Conservation (phyloP, 2,888 invertebrate genomes). For the Ormia ochracea region DNA sequence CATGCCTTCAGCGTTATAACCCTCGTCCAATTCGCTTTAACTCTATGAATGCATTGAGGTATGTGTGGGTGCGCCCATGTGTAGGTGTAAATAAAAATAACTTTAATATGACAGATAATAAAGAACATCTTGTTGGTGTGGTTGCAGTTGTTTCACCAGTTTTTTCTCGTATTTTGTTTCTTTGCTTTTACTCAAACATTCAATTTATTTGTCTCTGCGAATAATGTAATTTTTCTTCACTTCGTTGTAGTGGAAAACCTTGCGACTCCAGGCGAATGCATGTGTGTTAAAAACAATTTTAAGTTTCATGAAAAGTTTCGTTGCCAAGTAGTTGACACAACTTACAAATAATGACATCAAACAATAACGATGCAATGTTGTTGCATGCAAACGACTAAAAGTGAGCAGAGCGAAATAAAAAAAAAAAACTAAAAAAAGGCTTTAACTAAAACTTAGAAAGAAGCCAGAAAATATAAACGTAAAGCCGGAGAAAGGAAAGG, state of each 20-base stretch:
- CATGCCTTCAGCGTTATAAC: too few species aligned
- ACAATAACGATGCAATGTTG: slow-evolving; percentile 45
- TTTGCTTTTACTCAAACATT: not conserved
- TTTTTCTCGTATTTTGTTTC: not conserved
- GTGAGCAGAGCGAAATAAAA: not conserved
- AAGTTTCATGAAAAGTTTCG: slow-evolving; percentile 41
- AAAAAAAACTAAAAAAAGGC: not conserved
- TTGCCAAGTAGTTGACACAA: slow-evolving; percentile 57
- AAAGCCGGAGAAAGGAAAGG: not conserved
- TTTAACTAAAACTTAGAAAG: too few species aligned
- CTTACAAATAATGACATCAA: slow-evolving; percentile 60
- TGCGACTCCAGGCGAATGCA: not conserved
- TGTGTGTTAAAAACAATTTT: slow-evolving; percentile 40
- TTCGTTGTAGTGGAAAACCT: not conserved
- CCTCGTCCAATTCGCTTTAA: too few species aligned
- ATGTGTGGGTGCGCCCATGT: too few species aligned
- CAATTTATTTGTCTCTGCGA: not conserved
- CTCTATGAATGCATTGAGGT: too few species aligned
- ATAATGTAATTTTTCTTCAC: not conserved
- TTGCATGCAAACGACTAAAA: slow-evolving; percentile 52
- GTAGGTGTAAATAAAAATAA: too few species aligned
- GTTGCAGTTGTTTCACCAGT: not conserved
- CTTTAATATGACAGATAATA: slow-evolving; percentile 19
- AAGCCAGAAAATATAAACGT: not conserved
- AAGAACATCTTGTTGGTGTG: slow-evolving; percentile 18